Evolutionary conservation across 2,113 vertebrate genomes (phyloP), one percentile per base, ranked within the genome.

Genomic region (Syrrhaptes paradoxus): DNA sequence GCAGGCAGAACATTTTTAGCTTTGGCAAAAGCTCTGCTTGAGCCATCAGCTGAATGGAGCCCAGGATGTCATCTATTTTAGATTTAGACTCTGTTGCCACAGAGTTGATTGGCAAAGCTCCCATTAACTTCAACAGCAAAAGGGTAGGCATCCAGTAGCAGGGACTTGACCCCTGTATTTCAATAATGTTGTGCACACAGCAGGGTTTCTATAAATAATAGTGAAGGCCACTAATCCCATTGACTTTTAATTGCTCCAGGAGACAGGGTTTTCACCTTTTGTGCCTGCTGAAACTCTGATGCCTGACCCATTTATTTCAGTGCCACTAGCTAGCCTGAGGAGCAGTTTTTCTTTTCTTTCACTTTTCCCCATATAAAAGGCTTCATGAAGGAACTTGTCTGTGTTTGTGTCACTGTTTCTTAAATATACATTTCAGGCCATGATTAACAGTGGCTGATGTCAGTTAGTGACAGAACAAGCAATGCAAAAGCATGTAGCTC

Each of bases 401-500:
- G 22, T 84, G 84, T 93, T 95, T 95, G n/a, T 96, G 83, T 92
- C 88, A 87, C 73, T 89, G 83, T 93, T 96, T 93, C 90, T 95
- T 89, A 94, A 92, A 92, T 93, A 96, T 34, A 87, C 86, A 76
- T 94, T 90, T 94, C 89, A 95, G 70, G 26, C 73, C 32, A 38
- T 76, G 95, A 82, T 92, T 97, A 97, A 79, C 90, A 87, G 94
- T 82, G 86, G 77, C 62, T 93, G 90, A 79, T 94, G 93, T 93
- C 96, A 97, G 93, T 92, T 95, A 93, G 93, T 94, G 95, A 95
- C 93, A 94, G 93, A 93, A 90, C 61, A 92, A 93, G 94, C 94
- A 89, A 82, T 73, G 94, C 77, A 87, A 91, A 92, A 93, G 24
- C 92, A 31, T 82, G 96, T 95, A 72, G 83, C 58, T 94, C 73